Evolutionary conservation across 1,140 invertebrate genomes (phyloP).

Genomic region (Drosophila parabipectinata): DNA sequence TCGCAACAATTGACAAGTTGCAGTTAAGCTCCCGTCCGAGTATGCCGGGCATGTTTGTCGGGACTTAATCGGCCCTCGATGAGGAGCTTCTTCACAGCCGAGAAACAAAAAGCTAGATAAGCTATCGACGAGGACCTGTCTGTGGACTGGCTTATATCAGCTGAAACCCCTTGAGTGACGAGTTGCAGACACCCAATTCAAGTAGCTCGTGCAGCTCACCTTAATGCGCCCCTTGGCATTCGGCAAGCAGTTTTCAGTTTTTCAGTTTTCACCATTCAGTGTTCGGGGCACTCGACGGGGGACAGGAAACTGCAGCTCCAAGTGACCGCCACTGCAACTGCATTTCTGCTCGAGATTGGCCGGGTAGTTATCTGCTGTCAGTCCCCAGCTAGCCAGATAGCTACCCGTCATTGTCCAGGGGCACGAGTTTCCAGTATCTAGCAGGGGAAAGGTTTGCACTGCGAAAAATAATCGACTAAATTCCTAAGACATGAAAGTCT

Average conservation of each 20-base stretch:
- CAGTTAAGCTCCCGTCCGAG: constrained; percentile 39
- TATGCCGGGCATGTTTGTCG: constrained; percentile 22
- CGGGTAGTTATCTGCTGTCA: constrained; percentile 46
- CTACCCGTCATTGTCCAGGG: constrained; percentile 69
- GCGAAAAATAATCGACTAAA: background rate
- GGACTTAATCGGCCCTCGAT: background rate
- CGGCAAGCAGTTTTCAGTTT: background rate
- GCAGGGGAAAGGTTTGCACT: background rate
- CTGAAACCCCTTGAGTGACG: constrained; percentile 11
- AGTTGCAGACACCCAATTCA: constrained; percentile 24
- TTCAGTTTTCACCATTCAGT: background rate
- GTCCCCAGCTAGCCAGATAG: constrained; percentile 26
- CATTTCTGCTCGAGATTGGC: constrained; percentile 49
- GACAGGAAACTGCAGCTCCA: constrained; percentile 58
- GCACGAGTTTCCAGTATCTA: constrained; percentile 41
- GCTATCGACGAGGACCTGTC: constrained; percentile 32
- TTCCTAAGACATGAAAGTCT: background rate
- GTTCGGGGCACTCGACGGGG: constrained; percentile 21
- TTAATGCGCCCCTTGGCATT: constrained; percentile 39
- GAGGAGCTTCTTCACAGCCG: constrained; percentile 7
- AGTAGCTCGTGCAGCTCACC: constrained; percentile 45
- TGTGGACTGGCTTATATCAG: constrained; percentile 15
- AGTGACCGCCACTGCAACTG: constrained; percentile 46
- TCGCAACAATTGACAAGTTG: constrained; percentile 21
- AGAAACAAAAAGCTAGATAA: constrained; percentile 31